These are phyloP conservation scores for Edolisoma coerulescens DNA, from an alignment of 2,113 vertebrate species.

Conservation along the genomic window DNA sequence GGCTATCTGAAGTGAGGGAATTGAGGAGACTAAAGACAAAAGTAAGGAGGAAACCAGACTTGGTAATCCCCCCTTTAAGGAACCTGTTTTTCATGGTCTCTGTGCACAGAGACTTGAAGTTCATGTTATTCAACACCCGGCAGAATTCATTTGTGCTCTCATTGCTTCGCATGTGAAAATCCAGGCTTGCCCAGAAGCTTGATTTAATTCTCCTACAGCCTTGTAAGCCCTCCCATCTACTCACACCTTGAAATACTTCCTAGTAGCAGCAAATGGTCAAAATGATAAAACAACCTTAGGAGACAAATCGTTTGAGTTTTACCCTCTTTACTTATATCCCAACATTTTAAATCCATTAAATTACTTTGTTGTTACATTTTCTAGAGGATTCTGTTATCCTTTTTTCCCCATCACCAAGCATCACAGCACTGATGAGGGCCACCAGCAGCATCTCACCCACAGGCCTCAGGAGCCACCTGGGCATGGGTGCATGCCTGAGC, in stretches of 20 bases:
- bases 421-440: not conserved
- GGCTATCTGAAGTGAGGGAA: not conserved
- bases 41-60: slow-evolving; percentile 13
- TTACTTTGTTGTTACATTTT: not conserved
- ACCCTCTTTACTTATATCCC: not conserved
- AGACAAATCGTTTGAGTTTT: not conserved
- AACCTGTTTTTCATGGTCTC: slow-evolving; percentile 37
- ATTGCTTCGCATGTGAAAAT: slow-evolving; percentile 15
- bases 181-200: not conserved
- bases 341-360: not conserved
- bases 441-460: not conserved
- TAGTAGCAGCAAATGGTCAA: not conserved
- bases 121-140: not conserved
- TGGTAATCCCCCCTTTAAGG: not conserved
- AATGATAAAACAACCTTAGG: not conserved
- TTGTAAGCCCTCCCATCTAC: not conserved
- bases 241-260: not conserved
- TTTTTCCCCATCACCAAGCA: not conserved
- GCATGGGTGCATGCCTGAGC: not conserved
- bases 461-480: not conserved
- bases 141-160: not conserved
- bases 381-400: not conserved
- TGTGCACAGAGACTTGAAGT: not conserved
- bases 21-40: not conserved
- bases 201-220: not conserved